phyloP scores from a whole-genome alignment of 2,797 vertebrate genomes.

The Spheniscus humboldti region DNA sequence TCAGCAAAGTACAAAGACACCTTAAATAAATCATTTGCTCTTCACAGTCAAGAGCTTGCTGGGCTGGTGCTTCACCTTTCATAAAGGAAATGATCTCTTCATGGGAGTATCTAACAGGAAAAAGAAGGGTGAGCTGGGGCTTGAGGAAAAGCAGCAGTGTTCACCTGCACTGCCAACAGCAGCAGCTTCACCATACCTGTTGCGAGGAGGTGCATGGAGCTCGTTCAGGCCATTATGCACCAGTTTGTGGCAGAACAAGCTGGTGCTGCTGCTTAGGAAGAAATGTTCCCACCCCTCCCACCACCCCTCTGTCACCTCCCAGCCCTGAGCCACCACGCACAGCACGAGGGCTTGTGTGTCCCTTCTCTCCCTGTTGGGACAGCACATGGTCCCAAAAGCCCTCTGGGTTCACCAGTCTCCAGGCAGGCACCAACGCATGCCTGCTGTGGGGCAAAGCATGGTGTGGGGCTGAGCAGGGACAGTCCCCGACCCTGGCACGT shows the following conservation, averaged over 20 bases:
- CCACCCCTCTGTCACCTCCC: background rate
- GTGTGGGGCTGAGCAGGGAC: background rate
- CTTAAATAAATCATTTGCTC: background rate
- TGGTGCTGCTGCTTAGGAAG: background rate
- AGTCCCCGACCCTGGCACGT: accelerated
- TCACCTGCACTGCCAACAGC: background rate
- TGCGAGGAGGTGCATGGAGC: background rate
- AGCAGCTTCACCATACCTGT: background rate
- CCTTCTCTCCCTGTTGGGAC: background rate
- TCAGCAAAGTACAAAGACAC: background rate
- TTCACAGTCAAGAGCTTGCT: background rate
- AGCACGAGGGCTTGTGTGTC: background rate
- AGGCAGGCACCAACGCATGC: background rate
- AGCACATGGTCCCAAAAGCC: background rate
- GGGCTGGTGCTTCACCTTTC: background rate
- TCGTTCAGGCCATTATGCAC: background rate
- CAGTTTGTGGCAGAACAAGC: background rate
- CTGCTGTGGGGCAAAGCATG: background rate
- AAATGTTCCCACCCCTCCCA: background rate
- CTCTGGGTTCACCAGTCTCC: background rate
- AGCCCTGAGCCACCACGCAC: accelerated
- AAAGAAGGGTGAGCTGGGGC: background rate
- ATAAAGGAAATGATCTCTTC: background rate
- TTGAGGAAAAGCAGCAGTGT: background rate
- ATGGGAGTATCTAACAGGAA: background rate